Evolutionary conservation across 2,113 vertebrate genomes (phyloP).

Genomic region (Channa argus): DNA sequence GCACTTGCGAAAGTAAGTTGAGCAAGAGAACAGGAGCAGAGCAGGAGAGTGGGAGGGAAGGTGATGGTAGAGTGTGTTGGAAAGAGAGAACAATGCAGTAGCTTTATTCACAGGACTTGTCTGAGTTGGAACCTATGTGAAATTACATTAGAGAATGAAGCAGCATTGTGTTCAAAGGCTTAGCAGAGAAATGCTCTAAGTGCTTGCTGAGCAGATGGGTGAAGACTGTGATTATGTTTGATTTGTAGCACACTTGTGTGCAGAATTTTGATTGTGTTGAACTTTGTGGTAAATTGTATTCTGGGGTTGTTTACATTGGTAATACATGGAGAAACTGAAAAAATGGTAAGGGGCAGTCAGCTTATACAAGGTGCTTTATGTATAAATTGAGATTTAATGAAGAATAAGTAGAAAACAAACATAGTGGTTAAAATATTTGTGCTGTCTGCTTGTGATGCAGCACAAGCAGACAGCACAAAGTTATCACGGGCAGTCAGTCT

Average conservation of each 20-base stretch:
- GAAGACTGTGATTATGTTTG: slow-evolving; percentile 7
- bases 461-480: not conserved
- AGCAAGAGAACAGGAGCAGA: slow-evolving; percentile 26
- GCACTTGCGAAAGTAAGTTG: slow-evolving; percentile 40
- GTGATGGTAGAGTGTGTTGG: not conserved
- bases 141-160: slow-evolving; percentile 29
- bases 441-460: not conserved
- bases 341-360: too few relatives aligned
- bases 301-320: not conserved
- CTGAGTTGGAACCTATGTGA: slow-evolving; percentile 15
- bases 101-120: slow-evolving; percentile 26
- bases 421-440: not conserved
- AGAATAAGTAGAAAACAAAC: not conserved
- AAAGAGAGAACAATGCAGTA: slow-evolving; percentile 9
- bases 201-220: slow-evolving; percentile 1
- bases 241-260: slow-evolving; percentile 4
- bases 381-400: not conserved
- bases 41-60: not conserved
- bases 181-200: slow-evolving; percentile 28
- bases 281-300: not conserved
- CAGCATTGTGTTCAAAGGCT: slow-evolving; percentile 29
- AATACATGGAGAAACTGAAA: too few relatives aligned
- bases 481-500: not conserved
- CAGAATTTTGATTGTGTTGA: not conserved
- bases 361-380: not conserved